phyloP scores from a whole-genome alignment of 2,888 invertebrate genomes.

The Shargacucullia verbasci region DNA sequence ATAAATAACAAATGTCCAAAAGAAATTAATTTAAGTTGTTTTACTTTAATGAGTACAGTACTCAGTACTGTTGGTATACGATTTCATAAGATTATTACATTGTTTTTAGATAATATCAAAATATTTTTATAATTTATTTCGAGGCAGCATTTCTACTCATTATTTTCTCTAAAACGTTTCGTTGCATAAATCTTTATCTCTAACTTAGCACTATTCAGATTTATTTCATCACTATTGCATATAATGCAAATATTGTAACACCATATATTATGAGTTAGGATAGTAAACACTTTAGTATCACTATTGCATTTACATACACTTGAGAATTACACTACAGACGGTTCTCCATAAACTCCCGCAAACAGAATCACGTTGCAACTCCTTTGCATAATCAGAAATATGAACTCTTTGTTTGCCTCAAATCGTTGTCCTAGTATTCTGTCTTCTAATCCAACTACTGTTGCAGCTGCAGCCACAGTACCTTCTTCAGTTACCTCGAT shows the following conservation, averaged over 20 bases:
- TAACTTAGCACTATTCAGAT: background rate
- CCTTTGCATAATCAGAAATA: constrained; percentile 91
- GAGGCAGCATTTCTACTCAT: no score
- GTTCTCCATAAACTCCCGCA: constrained; percentile 87
- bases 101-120: no score
- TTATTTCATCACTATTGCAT: background rate
- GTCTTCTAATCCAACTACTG: constrained; percentile 84
- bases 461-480: constrained; percentile 91
- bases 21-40: no score
- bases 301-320: constrained; percentile 18
- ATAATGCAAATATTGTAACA: constrained; percentile 2
- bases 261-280: background rate
- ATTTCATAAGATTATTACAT: no score
- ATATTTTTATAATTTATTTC: no score
- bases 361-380: constrained; percentile 89
- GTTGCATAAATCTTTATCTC: background rate
- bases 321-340: constrained; percentile 56
- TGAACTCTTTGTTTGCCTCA: constrained; percentile 91
- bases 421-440: constrained; percentile 87
- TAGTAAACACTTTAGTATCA: background rate
- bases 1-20: no score
- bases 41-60: no score
- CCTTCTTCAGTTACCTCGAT: constrained; percentile 93
- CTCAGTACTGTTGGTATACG: no score
- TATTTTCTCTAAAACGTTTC: background rate